phyloP scores from a whole-genome alignment of 1,140 invertebrate genomes.

The Diorhabda sublineata region DNA sequence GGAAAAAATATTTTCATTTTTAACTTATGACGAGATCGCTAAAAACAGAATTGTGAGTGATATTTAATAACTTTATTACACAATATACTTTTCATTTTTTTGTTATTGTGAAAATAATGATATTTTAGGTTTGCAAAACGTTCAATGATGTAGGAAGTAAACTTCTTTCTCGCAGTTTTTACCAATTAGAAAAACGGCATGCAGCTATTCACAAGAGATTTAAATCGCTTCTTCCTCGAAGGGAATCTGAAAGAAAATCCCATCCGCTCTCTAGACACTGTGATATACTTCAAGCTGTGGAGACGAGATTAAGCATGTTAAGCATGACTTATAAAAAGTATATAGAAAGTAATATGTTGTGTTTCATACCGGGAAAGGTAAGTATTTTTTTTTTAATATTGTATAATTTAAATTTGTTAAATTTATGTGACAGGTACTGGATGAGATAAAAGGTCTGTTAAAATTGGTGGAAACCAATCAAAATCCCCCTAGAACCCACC shows the following conservation, averaged over 20 bases:
- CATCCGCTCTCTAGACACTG: constrained; percentile 81
- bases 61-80: no score
- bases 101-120: neutral
- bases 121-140: constrained; percentile 69
- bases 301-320: constrained; percentile 85
- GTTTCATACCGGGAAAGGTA: constrained; percentile 91
- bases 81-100: no score
- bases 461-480: constrained; percentile 61
- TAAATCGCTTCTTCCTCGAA: constrained; percentile 75
- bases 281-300: constrained; percentile 84
- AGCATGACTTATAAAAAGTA: constrained; percentile 90
- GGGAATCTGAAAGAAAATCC: constrained; percentile 82
- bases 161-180: constrained; percentile 76
- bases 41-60: constrained; percentile 70
- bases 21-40: constrained; percentile 78
- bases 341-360: constrained; percentile 75
- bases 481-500: constrained; percentile 71
- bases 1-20: constrained; percentile 72
- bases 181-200: constrained; percentile 74
- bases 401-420: neutral
- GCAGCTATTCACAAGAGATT: constrained; percentile 68
- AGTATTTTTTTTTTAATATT: constrained; percentile 20
- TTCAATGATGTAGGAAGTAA: constrained; percentile 73
- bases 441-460: constrained; percentile 78
- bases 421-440: constrained; percentile 65